These are phyloP conservation scores for Capromys pilorides DNA, from an alignment of 2,797 vertebrate genomes.

Conservation along the genomic window DNA sequence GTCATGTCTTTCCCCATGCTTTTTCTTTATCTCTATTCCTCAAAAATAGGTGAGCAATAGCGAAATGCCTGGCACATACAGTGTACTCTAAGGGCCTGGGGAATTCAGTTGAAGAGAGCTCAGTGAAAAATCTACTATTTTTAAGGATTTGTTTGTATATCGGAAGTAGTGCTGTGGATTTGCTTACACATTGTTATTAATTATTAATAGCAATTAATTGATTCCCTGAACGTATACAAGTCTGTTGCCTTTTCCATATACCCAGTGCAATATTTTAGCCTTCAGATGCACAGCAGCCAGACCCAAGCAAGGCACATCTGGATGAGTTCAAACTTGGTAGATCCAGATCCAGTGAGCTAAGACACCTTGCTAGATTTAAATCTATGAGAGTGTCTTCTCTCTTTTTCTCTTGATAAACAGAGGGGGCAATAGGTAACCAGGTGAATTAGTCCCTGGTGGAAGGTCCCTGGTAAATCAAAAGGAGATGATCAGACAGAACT, in stretches of 20 bases:
- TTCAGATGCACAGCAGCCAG: too few species aligned
- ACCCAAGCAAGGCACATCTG: too few species aligned
- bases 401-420: too few species aligned
- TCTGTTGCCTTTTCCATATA: background rate
- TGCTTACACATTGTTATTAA: background rate
- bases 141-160: background rate
- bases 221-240: background rate
- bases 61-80: fast-evolving
- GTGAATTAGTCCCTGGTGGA: too few species aligned
- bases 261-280: background rate
- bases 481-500: too few species aligned
- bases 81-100: background rate
- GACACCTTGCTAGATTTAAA: too few species aligned
- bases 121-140: background rate
- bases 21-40: background rate
- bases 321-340: too few species aligned
- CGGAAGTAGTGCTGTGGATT: background rate
- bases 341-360: too few species aligned
- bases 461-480: too few species aligned
- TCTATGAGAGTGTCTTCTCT: too few species aligned
- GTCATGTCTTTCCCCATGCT: background rate
- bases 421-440: too few species aligned
- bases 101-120: background rate
- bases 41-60: background rate
- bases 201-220: background rate